Evolutionary conservation across 1,140 invertebrate species (phyloP).

Genomic region (Scylla paramamosain): DNA sequence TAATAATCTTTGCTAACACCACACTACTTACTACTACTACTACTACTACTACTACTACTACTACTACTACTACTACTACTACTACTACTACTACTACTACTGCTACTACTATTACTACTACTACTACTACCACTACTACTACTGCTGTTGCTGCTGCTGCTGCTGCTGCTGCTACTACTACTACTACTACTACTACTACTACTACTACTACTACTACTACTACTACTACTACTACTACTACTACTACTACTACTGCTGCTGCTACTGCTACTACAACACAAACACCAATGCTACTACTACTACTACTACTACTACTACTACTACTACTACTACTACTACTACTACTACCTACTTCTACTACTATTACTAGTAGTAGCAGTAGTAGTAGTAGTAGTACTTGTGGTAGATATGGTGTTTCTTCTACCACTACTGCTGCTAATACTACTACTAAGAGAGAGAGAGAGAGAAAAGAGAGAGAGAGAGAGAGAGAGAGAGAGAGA

Average conservation of each 20-base stretch:
- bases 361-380: neutral
- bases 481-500: constrained; percentile 27
- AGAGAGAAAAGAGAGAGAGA: constrained; percentile 24
- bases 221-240: neutral
- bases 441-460: neutral
- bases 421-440: neutral
- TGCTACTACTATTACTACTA: neutral
- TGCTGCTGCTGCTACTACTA: neutral
- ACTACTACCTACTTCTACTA: neutral
- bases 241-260: neutral
- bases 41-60: neutral
- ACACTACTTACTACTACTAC: neutral
- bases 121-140: neutral
- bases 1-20: neutral
- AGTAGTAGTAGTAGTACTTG: neutral
- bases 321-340: neutral
- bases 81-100: neutral
- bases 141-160: neutral
- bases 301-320: neutral
- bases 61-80: neutral
- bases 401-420: too few species aligned
- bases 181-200: neutral
- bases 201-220: neutral
- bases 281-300: neutral
- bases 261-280: neutral